Conservation (phyloP, 2,797 vertebrate species). For the Spondyliosoma cantharus region DNA sequence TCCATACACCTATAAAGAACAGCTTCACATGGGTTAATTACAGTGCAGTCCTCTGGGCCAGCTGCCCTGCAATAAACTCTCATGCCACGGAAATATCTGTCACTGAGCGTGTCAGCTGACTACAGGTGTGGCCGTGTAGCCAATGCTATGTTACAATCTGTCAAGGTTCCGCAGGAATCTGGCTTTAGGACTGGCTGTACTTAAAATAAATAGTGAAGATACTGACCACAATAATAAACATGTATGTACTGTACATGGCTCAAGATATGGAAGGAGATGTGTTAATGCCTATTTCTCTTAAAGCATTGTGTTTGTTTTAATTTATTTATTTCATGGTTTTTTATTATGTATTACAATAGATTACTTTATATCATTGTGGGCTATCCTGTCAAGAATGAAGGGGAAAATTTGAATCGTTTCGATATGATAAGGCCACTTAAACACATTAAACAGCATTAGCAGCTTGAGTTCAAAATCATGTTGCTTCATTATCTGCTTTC, state of each 20-base stretch:
- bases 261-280: neutral
- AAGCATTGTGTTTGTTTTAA: neutral
- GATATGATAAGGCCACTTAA: neutral
- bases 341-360: neutral
- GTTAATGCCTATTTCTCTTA: neutral
- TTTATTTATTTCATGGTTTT: neutral
- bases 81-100: neutral
- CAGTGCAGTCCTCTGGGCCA: neutral
- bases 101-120: conserved; percentile 19
- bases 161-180: neutral
- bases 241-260: neutral
- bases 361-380: neutral
- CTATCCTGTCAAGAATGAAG: neutral
- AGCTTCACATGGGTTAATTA: neutral
- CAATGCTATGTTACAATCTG: neutral
- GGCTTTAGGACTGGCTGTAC: neutral
- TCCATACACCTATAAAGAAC: neutral
- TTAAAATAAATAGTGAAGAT: neutral
- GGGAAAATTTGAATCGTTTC: neutral
- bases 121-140: conserved; percentile 23
- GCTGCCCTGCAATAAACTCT: conserved; percentile 7
- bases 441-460: neutral
- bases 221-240: neutral
- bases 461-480: neutral
- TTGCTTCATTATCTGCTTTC: neutral